Conservation (phyloP, 1,140 invertebrate genomes). For the Holotrichia oblita region DNA sequence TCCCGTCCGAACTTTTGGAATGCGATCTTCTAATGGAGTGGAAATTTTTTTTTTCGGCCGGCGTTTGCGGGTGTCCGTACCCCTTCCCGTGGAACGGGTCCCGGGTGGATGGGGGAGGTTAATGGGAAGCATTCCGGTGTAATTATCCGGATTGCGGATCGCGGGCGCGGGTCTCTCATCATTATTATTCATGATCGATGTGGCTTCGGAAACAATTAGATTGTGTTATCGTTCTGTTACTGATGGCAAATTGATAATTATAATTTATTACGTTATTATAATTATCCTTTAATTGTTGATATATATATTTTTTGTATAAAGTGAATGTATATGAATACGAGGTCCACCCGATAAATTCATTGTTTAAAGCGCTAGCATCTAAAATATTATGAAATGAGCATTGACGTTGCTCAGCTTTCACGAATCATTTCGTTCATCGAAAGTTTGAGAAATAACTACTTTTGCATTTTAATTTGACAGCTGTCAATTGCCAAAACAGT, state of each 20-base stretch:
- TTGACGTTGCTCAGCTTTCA: no score
- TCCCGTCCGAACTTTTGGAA: not conserved
- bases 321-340: no score
- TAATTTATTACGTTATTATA: not conserved
- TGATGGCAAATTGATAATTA: not conserved
- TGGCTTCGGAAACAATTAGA: not conserved
- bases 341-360: no score
- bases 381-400: no score
- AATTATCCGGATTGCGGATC: slow-evolving; percentile 14
- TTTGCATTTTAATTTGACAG: no score
- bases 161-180: not conserved
- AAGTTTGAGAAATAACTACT: no score
- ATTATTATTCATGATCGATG: slow-evolving; percentile 17
- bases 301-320: no score
- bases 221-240: not conserved
- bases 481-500: no score
- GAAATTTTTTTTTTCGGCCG: not conserved
- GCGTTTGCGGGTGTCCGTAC: not conserved
- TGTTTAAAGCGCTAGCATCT: no score
- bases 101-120: not conserved
- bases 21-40: slow-evolving; percentile 1
- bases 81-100: not conserved
- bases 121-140: slow-evolving; percentile 6
- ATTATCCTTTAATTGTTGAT: not conserved
- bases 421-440: no score